Percentiles rank a stretch among this genome's conserved stretches.
These are phyloP conservation scores for Fregetta grallaria DNA, from an alignment of 2,113 vertebrate species.

Conservation along the genomic window DNA sequence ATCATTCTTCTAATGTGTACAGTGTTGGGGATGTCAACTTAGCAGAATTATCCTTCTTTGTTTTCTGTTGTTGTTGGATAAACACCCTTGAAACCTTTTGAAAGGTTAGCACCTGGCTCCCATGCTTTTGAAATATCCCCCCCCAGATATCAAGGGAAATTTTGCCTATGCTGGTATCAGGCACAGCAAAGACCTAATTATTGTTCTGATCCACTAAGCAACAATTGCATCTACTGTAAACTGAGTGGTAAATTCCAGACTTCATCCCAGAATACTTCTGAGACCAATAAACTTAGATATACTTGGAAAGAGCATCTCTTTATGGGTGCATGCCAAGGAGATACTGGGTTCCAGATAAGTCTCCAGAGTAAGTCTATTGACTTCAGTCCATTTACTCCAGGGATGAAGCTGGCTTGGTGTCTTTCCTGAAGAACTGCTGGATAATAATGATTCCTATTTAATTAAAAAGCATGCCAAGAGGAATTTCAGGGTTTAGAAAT, in stretches of 20 bases:
- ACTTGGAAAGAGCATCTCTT: slow-evolving; percentile 45
- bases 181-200: neutral
- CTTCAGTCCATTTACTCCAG: slow-evolving; percentile 31
- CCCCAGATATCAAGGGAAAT: neutral
- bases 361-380: neutral
- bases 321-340: slow-evolving; percentile 28
- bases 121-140: neutral
- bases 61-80: neutral
- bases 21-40: neutral
- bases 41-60: neutral
- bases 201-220: neutral
- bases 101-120: neutral
- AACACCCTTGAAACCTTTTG: neutral
- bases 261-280: slow-evolving; percentile 25
- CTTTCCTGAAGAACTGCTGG: slow-evolving; percentile 54
- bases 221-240: slow-evolving; percentile 55
- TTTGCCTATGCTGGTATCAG: neutral
- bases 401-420: slow-evolving; percentile 5
- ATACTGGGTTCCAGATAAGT: slow-evolving; percentile 26
- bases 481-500: slow-evolving; percentile 45
- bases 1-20: rapidly evolving
- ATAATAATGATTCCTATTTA: neutral
- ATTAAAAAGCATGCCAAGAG: slow-evolving; percentile 22
- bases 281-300: slow-evolving; percentile 46
- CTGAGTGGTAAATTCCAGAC: slow-evolving; percentile 26